Percentiles rank a stretch among this genome's conserved stretches.
These are phyloP conservation scores for Pedionomus torquatus DNA, from an alignment of 2,113 vertebrate species.

Conservation along the genomic window DNA sequence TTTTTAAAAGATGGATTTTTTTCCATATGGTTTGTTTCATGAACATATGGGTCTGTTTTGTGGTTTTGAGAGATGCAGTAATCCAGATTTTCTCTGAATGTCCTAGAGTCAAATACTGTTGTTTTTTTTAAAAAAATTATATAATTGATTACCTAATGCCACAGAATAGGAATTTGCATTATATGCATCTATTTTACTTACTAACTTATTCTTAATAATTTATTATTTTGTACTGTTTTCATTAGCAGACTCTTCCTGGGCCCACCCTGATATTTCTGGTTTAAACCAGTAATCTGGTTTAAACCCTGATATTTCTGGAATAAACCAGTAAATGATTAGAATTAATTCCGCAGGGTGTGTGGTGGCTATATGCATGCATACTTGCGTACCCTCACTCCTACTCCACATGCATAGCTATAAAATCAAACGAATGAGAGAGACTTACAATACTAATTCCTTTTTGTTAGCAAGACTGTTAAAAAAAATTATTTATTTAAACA, in stretches of 20 bases:
- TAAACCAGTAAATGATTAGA: background rate
- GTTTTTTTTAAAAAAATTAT: background rate
- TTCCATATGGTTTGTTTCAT: background rate
- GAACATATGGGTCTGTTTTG: slow-evolving; percentile 17
- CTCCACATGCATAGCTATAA: background rate
- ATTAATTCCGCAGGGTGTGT: background rate
- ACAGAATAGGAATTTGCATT: background rate
- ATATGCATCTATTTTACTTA: background rate
- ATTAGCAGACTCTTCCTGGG: background rate
- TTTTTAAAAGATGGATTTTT: background rate
- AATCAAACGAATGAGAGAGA: background rate
- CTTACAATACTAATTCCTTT: background rate
- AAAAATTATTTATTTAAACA: background rate
- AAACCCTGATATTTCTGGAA: background rate
- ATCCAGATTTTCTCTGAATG: slow-evolving; percentile 17
- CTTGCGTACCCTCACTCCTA: background rate
- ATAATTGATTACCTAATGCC: background rate
- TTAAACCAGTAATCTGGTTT: background rate
- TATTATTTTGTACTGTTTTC: background rate
- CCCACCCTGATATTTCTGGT: background rate
- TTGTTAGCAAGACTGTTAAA: background rate
- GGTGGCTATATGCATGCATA: background rate
- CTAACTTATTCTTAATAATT: background rate
- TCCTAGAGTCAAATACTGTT: background rate
- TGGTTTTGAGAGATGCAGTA: background rate